Evolutionary conservation across 2,113 vertebrate genomes (phyloP).

Genomic region (Oreochromis niloticus): DNA sequence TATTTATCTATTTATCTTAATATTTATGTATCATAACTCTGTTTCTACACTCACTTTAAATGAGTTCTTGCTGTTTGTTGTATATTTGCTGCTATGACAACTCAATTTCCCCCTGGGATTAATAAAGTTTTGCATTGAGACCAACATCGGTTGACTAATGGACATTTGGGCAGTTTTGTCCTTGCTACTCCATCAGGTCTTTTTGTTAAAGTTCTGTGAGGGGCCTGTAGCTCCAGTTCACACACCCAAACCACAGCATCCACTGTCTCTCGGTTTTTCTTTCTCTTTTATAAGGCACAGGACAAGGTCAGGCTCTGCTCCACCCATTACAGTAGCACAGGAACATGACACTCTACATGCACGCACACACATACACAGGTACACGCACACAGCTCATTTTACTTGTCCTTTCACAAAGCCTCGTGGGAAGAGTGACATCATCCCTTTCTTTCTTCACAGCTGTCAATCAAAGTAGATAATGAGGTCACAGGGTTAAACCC

Average conservation of each 20-base stretch:
- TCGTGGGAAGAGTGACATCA: slow-evolving; percentile 63
- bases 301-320: slow-evolving; percentile 48
- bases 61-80: too few species aligned
- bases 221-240: neutral
- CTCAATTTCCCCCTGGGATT: too few species aligned
- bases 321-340: slow-evolving; percentile 50
- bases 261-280: neutral
- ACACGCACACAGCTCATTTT: slow-evolving; percentile 29
- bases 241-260: slow-evolving; percentile 4
- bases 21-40: too few species aligned
- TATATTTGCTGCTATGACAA: too few species aligned
- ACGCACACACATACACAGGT: slow-evolving; percentile 13
- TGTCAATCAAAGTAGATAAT: slow-evolving; percentile 52
- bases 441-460: slow-evolving; percentile 15
- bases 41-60: too few species aligned
- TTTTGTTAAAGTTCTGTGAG: neutral
- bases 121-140: neutral
- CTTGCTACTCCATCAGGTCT: neutral
- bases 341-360: slow-evolving; percentile 37
- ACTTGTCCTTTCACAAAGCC: slow-evolving; percentile 35
- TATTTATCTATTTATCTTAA: too few species aligned
- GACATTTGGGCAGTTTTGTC: neutral
- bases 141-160: neutral
- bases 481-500: slow-evolving; percentile 22
- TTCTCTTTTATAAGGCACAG: neutral